phyloP scores from a whole-genome alignment of 1,140 invertebrate species.

The Hormaphis cornu region DNA sequence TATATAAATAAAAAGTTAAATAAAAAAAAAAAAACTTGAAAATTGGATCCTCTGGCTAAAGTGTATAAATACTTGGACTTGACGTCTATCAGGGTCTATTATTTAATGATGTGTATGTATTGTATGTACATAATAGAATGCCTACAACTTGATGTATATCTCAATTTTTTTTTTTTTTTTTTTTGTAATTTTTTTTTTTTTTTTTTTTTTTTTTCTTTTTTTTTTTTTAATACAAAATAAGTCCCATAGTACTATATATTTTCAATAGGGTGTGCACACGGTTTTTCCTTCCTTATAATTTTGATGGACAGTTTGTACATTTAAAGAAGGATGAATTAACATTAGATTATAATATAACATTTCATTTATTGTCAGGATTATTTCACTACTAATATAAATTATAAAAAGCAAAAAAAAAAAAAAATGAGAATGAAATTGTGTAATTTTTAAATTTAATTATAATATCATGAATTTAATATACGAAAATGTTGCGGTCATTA shows the following conservation, averaged over 20 bases:
- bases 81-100: slow-evolving; percentile 30
- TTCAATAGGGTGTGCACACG: slow-evolving; percentile 30
- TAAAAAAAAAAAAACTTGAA: slow-evolving; percentile 30
- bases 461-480: slow-evolving; percentile 20
- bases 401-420: not conserved
- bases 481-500: slow-evolving; percentile 23
- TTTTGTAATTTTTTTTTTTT: slow-evolving; percentile 32
- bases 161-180: slow-evolving; percentile 28
- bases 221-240: slow-evolving; percentile 32
- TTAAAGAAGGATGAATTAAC: slow-evolving; percentile 22
- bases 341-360: slow-evolving; percentile 21
- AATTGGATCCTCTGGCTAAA: slow-evolving; percentile 31
- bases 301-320: slow-evolving; percentile 14
- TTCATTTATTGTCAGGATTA: slow-evolving; percentile 24
- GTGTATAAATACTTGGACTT: slow-evolving; percentile 30
- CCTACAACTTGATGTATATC: slow-evolving; percentile 31
- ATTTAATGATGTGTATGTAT: slow-evolving; percentile 30
- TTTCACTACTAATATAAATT: slow-evolving; percentile 7
- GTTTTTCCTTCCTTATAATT: slow-evolving; percentile 25
- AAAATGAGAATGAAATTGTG: slow-evolving; percentile 22
- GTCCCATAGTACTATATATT: slow-evolving; percentile 29
- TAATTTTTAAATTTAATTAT: slow-evolving; percentile 28
- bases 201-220: slow-evolving; percentile 31
- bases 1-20: slow-evolving; percentile 33
- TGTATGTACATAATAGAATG: slow-evolving; percentile 33